Conservation (phyloP, 2,113 vertebrate species). For the Ictalurus punctatus region DNA sequence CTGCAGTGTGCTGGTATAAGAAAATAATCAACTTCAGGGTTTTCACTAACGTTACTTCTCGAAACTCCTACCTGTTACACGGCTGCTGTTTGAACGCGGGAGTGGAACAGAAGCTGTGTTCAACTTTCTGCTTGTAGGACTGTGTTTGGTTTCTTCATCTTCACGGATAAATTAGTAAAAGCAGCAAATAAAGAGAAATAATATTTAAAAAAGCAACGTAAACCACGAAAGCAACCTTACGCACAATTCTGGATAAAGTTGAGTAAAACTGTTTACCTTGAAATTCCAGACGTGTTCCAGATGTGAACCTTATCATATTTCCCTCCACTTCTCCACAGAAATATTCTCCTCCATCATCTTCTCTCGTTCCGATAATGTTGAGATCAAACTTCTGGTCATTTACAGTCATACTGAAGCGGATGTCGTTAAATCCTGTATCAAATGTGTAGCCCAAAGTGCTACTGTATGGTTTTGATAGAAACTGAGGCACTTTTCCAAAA, state of each 20-base stretch:
- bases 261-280: not conserved
- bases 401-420: not conserved
- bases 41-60: not conserved
- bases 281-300: constrained; percentile 11
- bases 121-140: not conserved
- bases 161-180: not conserved
- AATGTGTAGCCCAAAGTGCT: not conserved
- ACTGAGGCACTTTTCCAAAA: constrained; percentile 15
- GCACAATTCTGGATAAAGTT: not conserved
- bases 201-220: not conserved
- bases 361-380: not conserved
- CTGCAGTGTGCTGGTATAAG: too few species aligned
- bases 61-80: not conserved
- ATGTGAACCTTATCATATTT: constrained; percentile 12
- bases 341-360: not conserved
- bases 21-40: not conserved
- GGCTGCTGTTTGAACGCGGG: not conserved
- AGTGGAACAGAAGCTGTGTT: not conserved
- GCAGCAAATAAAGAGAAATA: not conserved
- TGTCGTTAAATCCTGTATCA: not conserved
- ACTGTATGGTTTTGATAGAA: not conserved
- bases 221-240: not conserved
- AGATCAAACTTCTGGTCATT: not conserved
- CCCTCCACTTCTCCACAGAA: constrained; percentile 8
- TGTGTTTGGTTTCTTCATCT: not conserved